Evolutionary conservation across 2,797 vertebrate genomes (phyloP), one percentile per base, ranked within the genome.

Genomic region (Falco naumanni): DNA sequence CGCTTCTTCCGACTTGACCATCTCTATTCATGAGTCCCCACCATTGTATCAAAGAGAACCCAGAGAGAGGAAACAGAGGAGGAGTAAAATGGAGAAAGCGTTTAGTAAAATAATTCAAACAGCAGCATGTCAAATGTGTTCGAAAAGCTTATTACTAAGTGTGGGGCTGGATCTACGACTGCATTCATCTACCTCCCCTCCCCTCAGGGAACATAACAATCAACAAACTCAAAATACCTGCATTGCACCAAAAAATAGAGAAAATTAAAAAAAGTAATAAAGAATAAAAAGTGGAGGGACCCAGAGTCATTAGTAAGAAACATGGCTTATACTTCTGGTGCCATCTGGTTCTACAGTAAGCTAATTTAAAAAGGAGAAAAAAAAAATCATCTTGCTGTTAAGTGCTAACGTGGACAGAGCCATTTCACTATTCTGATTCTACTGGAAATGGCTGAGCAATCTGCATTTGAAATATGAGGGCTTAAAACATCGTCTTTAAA

Each of bases 1-100:
- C 98, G 82, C 88, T 97, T 98, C 95, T 98, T 99, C 95, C 96
- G 98, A 93, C 96, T 98, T 41, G 97, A 97, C 98, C 99, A 99
- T 51, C 97, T 98, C 99, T 99, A 96, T 50, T 77, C 81, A 47
- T 43, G 51, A 63, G 81, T 85, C 11, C 54, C 51, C 79, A 94
- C 80, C 94, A 59, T 59, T 77, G 82, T 59, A 89, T 24, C 77
- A 92, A 71, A 75, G 61, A 54, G 60, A 60, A 75, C 34, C 87
- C 79, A 85, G 48, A 54, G 34, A 92, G 13, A 89, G 53, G 54
- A 26, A 74, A 89, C 26, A 87, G 26, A 88, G 9, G 51, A 29
- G 76, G 29, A 87, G 7, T 19, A 93, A 93, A 97, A 92, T 10
- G 5, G 59, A 63, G 3, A 74, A 28, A 90, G 31, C n/a, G 5